These are phyloP conservation scores for Acrocera orbiculus DNA, from an alignment of 2,888 invertebrate species.

Conservation along the genomic window DNA sequence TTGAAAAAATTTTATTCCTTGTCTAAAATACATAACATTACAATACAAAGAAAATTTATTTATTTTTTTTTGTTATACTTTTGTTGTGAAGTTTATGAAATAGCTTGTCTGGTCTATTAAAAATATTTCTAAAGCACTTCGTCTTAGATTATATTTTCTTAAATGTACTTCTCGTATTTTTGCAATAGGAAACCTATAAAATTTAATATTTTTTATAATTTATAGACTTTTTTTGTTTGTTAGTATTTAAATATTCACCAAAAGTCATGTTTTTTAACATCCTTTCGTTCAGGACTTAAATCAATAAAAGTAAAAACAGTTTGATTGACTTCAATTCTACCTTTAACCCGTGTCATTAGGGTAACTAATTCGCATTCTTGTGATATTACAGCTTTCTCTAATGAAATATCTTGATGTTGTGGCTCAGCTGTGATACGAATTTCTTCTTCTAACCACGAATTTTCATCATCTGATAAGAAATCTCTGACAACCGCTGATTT, in stretches of 20 bases:
- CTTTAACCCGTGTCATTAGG: conserved; percentile 39
- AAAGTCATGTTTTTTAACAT: conserved; percentile 34
- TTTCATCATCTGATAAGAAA: conserved; percentile 31
- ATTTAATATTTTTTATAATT: background rate
- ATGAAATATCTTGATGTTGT: conserved; percentile 30
- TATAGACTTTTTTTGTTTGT: background rate
- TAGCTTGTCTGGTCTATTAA: conserved; percentile 46
- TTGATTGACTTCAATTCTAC: conserved; percentile 42
- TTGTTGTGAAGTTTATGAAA: conserved; percentile 44
- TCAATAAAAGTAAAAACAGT: conserved; percentile 41
- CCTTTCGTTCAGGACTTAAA: conserved; percentile 35
- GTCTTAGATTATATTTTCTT: conserved; percentile 41
- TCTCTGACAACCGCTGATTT: conserved; percentile 31
- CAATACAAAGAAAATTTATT: background rate
- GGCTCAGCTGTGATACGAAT: conserved; percentile 29
- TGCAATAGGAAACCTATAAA: conserved; percentile 32
- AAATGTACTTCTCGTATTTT: conserved; percentile 45
- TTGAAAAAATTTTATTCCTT: conserved; percentile 42
- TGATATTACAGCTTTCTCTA: conserved; percentile 39
- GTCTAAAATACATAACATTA: conserved; percentile 26
- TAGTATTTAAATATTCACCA: conserved; percentile 18
- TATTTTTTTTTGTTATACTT: conserved; percentile 24
- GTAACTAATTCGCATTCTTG: conserved; percentile 45
- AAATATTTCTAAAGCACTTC: conserved; percentile 47
- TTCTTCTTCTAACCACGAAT: conserved; percentile 32